Conservation (phyloP, 2,888 invertebrate species). For the Cephonodes hylas region DNA sequence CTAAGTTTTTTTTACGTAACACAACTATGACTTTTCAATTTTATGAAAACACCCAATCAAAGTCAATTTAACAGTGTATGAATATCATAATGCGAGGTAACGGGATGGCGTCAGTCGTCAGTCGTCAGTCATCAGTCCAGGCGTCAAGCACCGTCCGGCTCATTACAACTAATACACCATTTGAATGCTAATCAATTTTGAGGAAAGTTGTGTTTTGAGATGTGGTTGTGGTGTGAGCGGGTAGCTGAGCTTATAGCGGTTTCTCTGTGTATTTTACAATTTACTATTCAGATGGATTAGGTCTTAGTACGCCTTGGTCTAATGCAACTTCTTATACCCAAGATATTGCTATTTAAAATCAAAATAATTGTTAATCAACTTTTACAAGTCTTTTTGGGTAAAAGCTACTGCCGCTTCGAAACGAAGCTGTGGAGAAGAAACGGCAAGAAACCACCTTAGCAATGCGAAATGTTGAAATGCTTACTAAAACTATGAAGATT, state of each 20-base stretch:
- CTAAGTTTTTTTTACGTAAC: no score
- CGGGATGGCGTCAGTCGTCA: constrained; percentile 1
- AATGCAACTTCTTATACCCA: no score
- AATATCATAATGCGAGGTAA: neutral
- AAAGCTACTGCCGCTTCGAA: no score
- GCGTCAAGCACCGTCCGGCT: constrained; percentile 13
- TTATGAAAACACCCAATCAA: neutral
- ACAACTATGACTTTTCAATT: constrained; percentile 8
- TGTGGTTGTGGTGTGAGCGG: neutral
- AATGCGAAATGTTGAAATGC: no score
- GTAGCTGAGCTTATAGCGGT: neutral
- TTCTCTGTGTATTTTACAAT: neutral
- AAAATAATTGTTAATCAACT: no score
- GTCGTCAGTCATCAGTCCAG: neutral
- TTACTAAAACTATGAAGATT: no score
- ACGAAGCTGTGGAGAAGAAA: no score
- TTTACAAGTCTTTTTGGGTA: no score
- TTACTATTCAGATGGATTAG: neutral
- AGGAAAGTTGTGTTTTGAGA: constrained; percentile 22
- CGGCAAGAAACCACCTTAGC: no score
- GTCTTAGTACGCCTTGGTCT: no score
- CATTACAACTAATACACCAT: constrained; percentile 30
- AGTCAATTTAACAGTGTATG: neutral
- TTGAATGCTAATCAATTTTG: constrained; percentile 36
- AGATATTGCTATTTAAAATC: no score